These are phyloP conservation scores for Tinea pellionella DNA, from an alignment of 2,888 invertebrate genomes.

Conservation along the genomic window DNA sequence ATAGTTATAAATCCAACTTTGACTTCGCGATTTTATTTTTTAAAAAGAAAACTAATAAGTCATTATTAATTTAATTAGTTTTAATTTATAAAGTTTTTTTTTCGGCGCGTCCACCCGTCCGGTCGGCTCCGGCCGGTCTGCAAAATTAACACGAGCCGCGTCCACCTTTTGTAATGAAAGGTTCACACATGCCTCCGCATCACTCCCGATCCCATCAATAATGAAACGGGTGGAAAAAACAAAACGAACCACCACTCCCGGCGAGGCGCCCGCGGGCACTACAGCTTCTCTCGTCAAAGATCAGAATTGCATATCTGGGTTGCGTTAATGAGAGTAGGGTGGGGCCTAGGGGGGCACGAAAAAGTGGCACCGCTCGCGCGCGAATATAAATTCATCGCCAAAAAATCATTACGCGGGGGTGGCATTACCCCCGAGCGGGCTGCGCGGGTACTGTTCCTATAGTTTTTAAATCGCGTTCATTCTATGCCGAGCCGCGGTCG, in stretches of 20 bases:
- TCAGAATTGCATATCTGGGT: constrained; percentile 76
- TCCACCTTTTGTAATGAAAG: constrained; percentile 70
- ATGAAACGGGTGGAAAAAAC: constrained; percentile 71
- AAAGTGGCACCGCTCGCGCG: constrained; percentile 73
- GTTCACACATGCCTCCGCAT: constrained; percentile 71
- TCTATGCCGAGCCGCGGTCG: constrained; percentile 59
- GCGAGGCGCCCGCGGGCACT: constrained; percentile 67
- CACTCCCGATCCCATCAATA: constrained; percentile 70
- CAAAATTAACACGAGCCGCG: constrained; percentile 67
- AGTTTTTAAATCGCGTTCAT: constrained; percentile 69
- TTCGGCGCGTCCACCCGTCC: constrained; percentile 30
- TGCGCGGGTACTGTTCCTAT: constrained; percentile 63
- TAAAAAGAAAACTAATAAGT: not conserved
- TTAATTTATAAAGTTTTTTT: not conserved
- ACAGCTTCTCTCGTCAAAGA: constrained; percentile 72
- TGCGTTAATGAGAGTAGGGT: constrained; percentile 70
- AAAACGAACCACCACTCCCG: constrained; percentile 66
- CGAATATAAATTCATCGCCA: constrained; percentile 84
- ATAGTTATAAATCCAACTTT: not conserved
- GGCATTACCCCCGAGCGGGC: constrained; percentile 72
- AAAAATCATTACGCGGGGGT: constrained; percentile 88
- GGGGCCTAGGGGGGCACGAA: constrained; percentile 56
- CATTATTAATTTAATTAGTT: not conserved
- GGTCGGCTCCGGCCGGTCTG: constrained; percentile 65
- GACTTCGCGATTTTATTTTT: not conserved